Base-by-base conservation (phyloP, 1,140 invertebrate genomes). In the Drosophila parabipectinata region DNA sequence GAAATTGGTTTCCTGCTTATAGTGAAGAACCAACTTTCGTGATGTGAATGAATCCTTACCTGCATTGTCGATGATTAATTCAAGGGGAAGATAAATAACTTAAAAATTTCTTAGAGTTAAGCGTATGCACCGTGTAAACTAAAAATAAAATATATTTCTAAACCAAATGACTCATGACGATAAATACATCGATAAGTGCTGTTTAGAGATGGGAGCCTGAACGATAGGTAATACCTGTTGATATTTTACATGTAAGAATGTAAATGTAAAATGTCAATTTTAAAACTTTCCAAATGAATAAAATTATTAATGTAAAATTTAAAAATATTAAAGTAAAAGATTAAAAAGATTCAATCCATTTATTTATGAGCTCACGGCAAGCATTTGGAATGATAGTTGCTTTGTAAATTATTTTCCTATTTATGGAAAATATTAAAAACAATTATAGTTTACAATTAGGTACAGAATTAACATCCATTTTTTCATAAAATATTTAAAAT, bases 91-190 rank as follows among this genome's bases (percentile, higher is more conserved):
- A 34, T 72, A 55, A 61, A 34, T 26, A 28, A 21, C 9, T 45
- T 53, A 41, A 21, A 9, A 37, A 12, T 21, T 37, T 50, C 14
- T 9, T 18, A 21, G 12, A 8, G 4, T 21, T 37, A 9, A 37
- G 21, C 6, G 56, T 37, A 14, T 72, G 68, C 68, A 72, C 1
- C 50, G 15, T 39, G 8, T 63, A 28, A 66, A 74, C 72, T 75
- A 74, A 59, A 75, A 75, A 75, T 75, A 75, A 73, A 74, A 44
- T 30, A 34, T 9, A 69, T 68, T 44, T 62, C 51, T 55, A 51
- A 48, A 30, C 18, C 32, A 69, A 62, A 60, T 73, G 67, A 73
- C 56, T 73, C 69, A 73, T 72, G 57, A 12, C 47, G 47, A 72
- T 54, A 26, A 34, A n/a, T 48, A 44, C n/a, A 57, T 21, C 44